Base-by-base conservation (phyloP, 2,113 vertebrate species). In the Nesospiza acunhae region DNA sequence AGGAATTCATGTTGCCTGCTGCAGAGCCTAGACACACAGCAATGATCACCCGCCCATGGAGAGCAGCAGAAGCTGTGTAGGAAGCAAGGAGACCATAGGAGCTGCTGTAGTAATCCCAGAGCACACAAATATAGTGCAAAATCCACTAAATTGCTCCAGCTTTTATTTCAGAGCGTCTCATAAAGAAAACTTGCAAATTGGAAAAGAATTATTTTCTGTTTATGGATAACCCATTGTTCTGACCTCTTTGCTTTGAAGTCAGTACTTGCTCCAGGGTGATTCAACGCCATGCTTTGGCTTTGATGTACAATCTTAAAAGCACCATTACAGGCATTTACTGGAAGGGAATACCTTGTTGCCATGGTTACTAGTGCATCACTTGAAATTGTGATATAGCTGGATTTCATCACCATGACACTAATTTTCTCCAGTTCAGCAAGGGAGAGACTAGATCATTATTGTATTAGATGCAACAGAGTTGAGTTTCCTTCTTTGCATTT, bases 251-350 rank as follows among this genome's bases (percentile, higher is more conserved):
- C 66, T 94, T 97, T 97, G 63, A 96, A 95, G 39, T 58, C 84
- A 94, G 53, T 53, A 89, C 55, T 94, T 97, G 85, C 85, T 97
- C 50, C 85, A 93, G 89, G 84, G 73, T 93, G 63, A 97, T 87
- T 63, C 83, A 95, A 66, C 1, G 12, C 14, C 94, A 30, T 89
- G 62, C 44, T 92, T 94, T 63, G 91, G 73, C 87, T 97, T 95
- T 97, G 53, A 95, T 96, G 93, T 91, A 53, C 66, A 94, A 83
- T 95, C 94, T 94, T 96, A 93, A 94, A 94, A 95, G 83, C 63
- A 91, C 46, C 52, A 84, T 84, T 79, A 87, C 28, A 94, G 37
- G 30, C 92, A 95, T 92, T 94, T 92, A 83, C 88, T 94, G 93
- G 87, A 92, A 96, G 63, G 91, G 95, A 95, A 88, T 64, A 74